Evolutionary conservation across 1,140 invertebrate genomes (phyloP), one percentile per base, ranked within the genome.

Genomic region (Magallana ariakensis): DNA sequence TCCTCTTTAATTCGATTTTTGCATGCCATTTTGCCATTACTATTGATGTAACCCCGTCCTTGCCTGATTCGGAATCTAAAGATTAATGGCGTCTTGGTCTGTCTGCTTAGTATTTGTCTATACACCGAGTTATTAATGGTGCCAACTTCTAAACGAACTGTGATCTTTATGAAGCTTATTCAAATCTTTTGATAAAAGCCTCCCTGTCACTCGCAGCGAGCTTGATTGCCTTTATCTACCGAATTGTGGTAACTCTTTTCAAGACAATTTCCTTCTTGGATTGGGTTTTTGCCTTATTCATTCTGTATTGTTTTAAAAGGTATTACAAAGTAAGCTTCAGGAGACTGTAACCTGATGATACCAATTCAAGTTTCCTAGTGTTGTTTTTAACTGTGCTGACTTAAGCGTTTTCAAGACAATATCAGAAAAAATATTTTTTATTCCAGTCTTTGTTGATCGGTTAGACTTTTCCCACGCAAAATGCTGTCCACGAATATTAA

Each of bases 1-100:
- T 75, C 66, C 66, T 75, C 66, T 75, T 75, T 75, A 75, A 75
- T 75, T 75, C 33, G 66, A 75, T 75, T 75, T 75, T 75, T 75
- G 66, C 66, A 75, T 75, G 66, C 66, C 19, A 75, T 75, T 75
- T 75, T 75, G 66, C 33, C 66, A 75, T 75, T 26, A 75, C 19
- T 26, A 75, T 75, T 75, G 66, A 75, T 75, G 22, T 75, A 75
- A 75, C 33, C 33, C 66, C 66, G 66, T 26, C 66, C 22, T 75
- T 26, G 22, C 22, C 33, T 26, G 22, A 19, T 26, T 75, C 66
- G 26, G 66, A 75, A 26, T 75, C 66, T 75, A 5, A 75, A 15
- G 66, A 75, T 75, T 33, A 26, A 75, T 75, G 66, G 22, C 22
- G 66, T 75, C 66, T 19, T 75, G 66, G 66, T 75, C 66, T 75